Percentiles rank a stretch among this genome's conserved stretches.
Evolutionary conservation across 2,797 vertebrate species (phyloP).

Genomic region (Cyclura pinguis): DNA sequence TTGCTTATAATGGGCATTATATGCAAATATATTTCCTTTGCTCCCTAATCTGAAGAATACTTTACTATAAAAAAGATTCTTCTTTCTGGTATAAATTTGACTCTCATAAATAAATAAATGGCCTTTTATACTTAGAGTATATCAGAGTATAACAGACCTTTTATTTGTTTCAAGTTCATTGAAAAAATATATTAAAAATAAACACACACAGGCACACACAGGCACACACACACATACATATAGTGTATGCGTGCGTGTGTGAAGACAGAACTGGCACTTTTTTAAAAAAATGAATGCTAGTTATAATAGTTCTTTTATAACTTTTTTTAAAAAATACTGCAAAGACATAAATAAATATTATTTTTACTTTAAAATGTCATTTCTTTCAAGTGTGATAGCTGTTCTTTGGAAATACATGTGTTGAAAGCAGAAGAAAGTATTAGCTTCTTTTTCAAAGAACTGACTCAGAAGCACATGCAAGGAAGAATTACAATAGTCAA

Average conservation of each 20-base stretch:
- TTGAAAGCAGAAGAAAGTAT: background rate
- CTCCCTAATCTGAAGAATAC: background rate
- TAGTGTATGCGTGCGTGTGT: background rate
- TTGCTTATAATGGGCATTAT: no score
- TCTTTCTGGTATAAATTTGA: no score
- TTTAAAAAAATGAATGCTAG: no score
- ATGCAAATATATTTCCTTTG: background rate
- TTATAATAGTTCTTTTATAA: no score
- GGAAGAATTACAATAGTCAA: background rate
- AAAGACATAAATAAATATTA: no score
- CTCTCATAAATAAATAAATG: background rate
- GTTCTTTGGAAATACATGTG: background rate
- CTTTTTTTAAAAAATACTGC: no score
- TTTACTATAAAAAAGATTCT: background rate
- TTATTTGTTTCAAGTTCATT: no score
- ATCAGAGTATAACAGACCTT: no score
- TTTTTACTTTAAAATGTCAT: no score
- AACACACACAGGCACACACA: background rate
- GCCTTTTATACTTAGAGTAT: background rate
- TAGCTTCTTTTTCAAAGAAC: background rate
- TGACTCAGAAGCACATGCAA: background rate
- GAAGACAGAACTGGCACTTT: no score
- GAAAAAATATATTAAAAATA: no score
- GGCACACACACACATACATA: background rate
- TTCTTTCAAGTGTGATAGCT: background rate